Evolutionary conservation across 2,888 invertebrate species (phyloP), one percentile per base, ranked within the genome.

Genomic region (Andrena camellia): DNA sequence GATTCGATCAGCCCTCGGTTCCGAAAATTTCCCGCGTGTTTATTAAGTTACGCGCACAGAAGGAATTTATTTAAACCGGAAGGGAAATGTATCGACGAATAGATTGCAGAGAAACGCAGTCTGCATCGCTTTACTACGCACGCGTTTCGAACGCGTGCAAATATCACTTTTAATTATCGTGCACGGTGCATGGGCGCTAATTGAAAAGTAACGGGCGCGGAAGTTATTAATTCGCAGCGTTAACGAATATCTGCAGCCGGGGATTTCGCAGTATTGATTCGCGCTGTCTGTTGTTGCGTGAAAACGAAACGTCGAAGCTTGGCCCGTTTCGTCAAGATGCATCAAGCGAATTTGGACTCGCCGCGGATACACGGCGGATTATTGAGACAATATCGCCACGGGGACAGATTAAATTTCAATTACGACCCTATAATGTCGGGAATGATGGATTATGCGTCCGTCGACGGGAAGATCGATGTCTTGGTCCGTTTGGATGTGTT

Each of bases 121-220:
- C 2, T 23, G 31, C 23, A 71, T 33, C 70, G 31, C 7, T 31
- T 60, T 42, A n/a, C 6, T 42, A 17, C 26, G 29, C n/a, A 10
- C 20, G 57, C 62, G 33, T 29, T 33, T 20, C 48, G 13, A 5
- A 10, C 59, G 23, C 33, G 48, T 35, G 59, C 50, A 74, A 69
- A 64, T 57, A 79, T 59, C 66, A 69, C 68, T 69, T 75, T 75
- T 60, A 76, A 68, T 76, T 62, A 69, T 52, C 68, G 33, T 29
- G 23, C 57, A 52, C 20, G 20, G 62, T n/a, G 20, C 48, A 13
- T 17, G 60, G 10, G 10, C 42, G 54, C 29, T 70, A 63, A 64
- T 62, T 54, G 62, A 76, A 69, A 76, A 76, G 52, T 64, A 77
- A 57, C 64, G 20, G n/a, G 23, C 35, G 54, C 54, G 63, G 42